Evolutionary conservation across 2,113 vertebrate species (phyloP).

Genomic region (Serilophus lunatus): DNA sequence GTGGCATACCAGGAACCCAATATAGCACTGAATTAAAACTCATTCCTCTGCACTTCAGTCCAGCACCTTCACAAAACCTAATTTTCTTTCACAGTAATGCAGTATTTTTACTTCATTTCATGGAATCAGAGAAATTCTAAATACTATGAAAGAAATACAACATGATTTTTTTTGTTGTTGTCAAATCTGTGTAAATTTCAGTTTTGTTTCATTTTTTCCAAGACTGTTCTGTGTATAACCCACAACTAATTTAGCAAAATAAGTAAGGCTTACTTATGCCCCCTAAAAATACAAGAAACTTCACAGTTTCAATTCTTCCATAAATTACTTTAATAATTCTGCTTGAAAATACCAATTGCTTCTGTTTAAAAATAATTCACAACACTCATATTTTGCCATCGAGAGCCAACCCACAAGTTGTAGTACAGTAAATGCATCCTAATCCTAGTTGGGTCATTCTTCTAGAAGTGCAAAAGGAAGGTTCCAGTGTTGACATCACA

Average conservation of each 20-base stretch:
- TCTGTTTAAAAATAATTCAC: background rate
- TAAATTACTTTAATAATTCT: background rate
- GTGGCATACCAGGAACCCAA: background rate
- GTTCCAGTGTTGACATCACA: background rate
- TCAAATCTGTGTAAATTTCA: background rate
- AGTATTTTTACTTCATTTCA: background rate
- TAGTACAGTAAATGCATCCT: background rate
- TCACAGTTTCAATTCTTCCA: background rate
- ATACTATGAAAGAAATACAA: background rate
- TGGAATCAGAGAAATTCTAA: background rate
- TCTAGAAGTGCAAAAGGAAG: background rate
- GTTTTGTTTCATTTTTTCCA: background rate
- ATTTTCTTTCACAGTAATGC: background rate
- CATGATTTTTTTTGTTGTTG: fast-evolving
- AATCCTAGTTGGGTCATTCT: background rate
- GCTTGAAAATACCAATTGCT: background rate
- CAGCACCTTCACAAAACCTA: background rate
- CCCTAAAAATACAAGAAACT: background rate
- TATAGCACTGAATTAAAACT: background rate
- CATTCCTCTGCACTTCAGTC: background rate
- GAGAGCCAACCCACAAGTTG: background rate
- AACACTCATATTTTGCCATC: background rate
- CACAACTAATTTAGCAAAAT: background rate
- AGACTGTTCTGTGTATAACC: background rate
- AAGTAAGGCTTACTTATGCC: background rate